Evolutionary conservation across 2,113 vertebrate species (phyloP).

Genomic region (Bufo gargarizans): DNA sequence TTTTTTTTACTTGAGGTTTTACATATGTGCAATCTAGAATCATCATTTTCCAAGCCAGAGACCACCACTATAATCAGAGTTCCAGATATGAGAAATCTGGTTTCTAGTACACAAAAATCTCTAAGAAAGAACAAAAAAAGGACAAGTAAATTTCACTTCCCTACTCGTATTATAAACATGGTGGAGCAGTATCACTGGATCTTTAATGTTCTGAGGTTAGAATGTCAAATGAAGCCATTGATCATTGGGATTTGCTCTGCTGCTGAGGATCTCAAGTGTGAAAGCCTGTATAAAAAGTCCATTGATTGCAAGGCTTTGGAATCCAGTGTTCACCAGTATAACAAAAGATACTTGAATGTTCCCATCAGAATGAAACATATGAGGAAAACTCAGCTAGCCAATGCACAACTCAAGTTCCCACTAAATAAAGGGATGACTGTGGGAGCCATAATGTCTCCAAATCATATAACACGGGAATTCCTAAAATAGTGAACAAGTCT

Average conservation of each 20-base stretch:
- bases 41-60: background rate
- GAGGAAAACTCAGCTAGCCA: slow-evolving; percentile 13
- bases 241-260: slow-evolving; percentile 21
- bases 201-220: background rate
- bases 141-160: background rate
- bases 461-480: slow-evolving; percentile 25
- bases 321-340: background rate
- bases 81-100: background rate
- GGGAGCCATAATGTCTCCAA: background rate
- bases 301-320: slow-evolving; percentile 50
- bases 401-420: background rate
- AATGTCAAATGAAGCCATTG: slow-evolving; percentile 41
- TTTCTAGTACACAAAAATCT: background rate
- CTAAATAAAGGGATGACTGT: slow-evolving; percentile 20
- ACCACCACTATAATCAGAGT: background rate
- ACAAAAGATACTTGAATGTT: slow-evolving; percentile 44
- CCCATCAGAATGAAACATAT: slow-evolving; percentile 45
- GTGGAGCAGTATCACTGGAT: slow-evolving; percentile 2
- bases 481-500: slow-evolving; percentile 11
- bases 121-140: background rate
- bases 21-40: background rate
- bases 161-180: slow-evolving; percentile 6
- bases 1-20: too few relatives aligned
- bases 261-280: slow-evolving; percentile 43
- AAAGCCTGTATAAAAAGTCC: slow-evolving; percentile 38